These are phyloP conservation scores for Tholera decimalis DNA, from an alignment of 2,888 invertebrate genomes.

Conservation along the genomic window DNA sequence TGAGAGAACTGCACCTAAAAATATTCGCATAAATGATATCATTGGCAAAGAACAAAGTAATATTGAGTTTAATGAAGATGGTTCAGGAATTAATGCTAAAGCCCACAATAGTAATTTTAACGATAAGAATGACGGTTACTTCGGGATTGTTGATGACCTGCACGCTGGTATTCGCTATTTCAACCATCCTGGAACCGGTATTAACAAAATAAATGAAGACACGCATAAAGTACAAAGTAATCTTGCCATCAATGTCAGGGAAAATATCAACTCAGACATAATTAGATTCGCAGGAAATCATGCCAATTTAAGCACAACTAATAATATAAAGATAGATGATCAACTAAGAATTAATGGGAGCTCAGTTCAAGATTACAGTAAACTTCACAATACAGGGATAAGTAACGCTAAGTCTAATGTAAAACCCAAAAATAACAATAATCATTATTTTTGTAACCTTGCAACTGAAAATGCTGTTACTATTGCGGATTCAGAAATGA, in stretches of 20 bases:
- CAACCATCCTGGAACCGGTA: background rate
- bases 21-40: conserved; percentile 3
- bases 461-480: conserved; percentile 2
- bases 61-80: background rate
- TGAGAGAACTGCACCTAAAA: background rate
- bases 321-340: background rate
- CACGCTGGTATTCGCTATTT: background rate
- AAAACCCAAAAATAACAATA: background rate
- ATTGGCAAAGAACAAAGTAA: conserved; percentile 15
- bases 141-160: background rate
- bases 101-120: background rate
- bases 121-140: background rate
- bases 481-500: conserved; percentile 9
- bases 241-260: background rate
- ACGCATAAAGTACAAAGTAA: background rate
- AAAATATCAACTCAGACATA: background rate
- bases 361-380: conserved; percentile 2
- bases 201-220: conserved; percentile 1
- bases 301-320: background rate
- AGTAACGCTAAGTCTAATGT: background rate
- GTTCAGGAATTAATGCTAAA: background rate
- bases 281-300: background rate
- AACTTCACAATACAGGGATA: background rate
- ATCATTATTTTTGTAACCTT: conserved; percentile 8
- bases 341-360: background rate